These are phyloP conservation scores for Stercorarius parasiticus DNA, from an alignment of 2,113 vertebrate genomes.

Conservation along the genomic window DNA sequence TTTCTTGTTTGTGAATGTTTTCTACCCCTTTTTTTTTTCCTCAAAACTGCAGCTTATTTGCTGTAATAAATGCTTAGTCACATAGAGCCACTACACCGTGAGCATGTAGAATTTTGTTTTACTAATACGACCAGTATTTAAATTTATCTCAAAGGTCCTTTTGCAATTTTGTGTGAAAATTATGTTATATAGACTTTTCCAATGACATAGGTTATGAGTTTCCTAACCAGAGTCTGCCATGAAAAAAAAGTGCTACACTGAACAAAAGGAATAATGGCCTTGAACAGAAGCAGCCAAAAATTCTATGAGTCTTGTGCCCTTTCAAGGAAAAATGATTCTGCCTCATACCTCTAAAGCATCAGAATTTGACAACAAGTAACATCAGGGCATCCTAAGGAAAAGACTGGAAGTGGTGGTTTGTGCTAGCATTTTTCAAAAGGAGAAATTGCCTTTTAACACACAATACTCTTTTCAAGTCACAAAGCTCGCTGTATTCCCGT, in stretches of 20 bases:
- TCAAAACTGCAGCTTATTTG: background rate
- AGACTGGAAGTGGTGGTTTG: background rate
- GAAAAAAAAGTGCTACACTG: background rate
- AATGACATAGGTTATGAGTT: background rate
- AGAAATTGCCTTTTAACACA: background rate
- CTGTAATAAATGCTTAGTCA: background rate
- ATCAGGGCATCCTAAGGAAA: background rate
- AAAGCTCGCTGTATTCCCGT: background rate
- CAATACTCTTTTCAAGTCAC: background rate
- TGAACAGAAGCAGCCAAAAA: background rate
- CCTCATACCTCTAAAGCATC: background rate
- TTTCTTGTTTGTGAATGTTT: background rate
- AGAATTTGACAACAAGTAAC: background rate
- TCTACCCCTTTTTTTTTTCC: background rate
- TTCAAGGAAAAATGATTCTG: background rate
- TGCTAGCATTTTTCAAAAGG: background rate
- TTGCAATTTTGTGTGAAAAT: background rate
- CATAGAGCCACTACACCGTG: background rate
- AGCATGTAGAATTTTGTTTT: background rate
- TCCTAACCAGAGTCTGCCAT: background rate
- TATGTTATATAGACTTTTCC: background rate
- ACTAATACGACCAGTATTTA: background rate
- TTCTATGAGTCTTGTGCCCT: background rate
- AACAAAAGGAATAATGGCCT: background rate
- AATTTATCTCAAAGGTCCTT: background rate